These are phyloP conservation scores for Diarsia brunnea DNA, from an alignment of 2,888 invertebrate genomes.

Conservation along the genomic window DNA sequence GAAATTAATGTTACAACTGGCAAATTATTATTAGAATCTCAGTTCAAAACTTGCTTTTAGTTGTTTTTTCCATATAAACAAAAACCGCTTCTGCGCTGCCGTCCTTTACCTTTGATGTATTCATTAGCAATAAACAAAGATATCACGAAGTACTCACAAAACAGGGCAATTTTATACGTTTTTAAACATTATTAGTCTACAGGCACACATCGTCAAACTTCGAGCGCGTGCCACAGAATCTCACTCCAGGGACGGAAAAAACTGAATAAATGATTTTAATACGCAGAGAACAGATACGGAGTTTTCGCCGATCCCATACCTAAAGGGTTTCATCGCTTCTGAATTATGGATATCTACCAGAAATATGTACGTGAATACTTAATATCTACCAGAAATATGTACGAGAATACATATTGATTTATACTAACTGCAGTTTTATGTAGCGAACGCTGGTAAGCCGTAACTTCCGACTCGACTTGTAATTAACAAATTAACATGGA, in stretches of 20 bases:
- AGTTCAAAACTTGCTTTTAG: background rate
- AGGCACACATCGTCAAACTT: slow-evolving; percentile 51
- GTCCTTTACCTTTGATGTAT: slow-evolving; percentile 22
- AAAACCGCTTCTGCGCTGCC: background rate
- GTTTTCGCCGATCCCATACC: slow-evolving; percentile 61
- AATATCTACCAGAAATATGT: slow-evolving; percentile 50
- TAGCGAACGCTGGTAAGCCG: slow-evolving; percentile 60
- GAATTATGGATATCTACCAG: slow-evolving; percentile 73
- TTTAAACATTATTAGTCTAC: slow-evolving; percentile 58
- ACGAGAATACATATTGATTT: slow-evolving; percentile 72
- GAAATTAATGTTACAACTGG: background rate
- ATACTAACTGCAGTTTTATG: slow-evolving; percentile 72
- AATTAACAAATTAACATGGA: slow-evolving; percentile 67
- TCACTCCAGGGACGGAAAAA: slow-evolving; percentile 69
- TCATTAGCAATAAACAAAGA: slow-evolving; percentile 46
- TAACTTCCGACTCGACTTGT: slow-evolving; percentile 61
- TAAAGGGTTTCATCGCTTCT: slow-evolving; percentile 72
- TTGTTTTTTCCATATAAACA: background rate
- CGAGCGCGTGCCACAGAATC: slow-evolving; percentile 62
- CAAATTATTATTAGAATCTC: background rate
- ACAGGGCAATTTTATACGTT: slow-evolving; percentile 38
- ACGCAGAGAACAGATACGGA: slow-evolving; percentile 61
- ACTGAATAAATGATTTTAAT: slow-evolving; percentile 77
- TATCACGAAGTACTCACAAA: slow-evolving; percentile 30
- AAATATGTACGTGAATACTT: too few relatives aligned